Evolutionary conservation across 2,888 invertebrate genomes (phyloP), one percentile per base, ranked within the genome.

Genomic region (Coleophora deauratella): DNA sequence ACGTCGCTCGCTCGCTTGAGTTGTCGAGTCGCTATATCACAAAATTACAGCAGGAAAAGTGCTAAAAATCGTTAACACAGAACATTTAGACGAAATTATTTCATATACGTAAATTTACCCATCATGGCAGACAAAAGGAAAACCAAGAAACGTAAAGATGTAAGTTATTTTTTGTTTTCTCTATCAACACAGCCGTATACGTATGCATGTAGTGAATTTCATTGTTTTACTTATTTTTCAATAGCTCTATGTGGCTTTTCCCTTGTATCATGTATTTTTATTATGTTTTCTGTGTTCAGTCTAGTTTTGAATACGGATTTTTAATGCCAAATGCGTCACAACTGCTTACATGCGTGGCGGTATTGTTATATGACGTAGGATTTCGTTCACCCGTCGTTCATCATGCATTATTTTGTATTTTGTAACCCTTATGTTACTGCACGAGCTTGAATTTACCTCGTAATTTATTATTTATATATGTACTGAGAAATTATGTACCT

Each of bases 121-220:
- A 71, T 51, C 61, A 85, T 85, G 85, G 79, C 85, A 66, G 85
- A 85, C 54, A 85, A 85, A 62, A 72, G 85, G 46, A 85, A 85
- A 73, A 74, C 73, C 47, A 82, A 79, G 66, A 85, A 82, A 58
- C 85, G 85, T 44, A 85, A 82, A 69, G 85, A 85, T 68, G 85
- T 82, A 65, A 60, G 74, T 58, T 28, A 10, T 10, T 6, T 4
- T 3, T 21, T 21, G 15, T 33, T 32, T 8, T 27, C 33, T 32
- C 9, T 37, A 13, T 36, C n/a, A 9, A 37, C 34, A n/a, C 35
- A 21, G 21, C 21, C 21, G 21, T 21, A 21, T 21, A 21, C 21
- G 21, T 21, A 21, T 4, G 21, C 21, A 21, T 21, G 21, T 6
- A 21, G 21, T 21, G 21, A 3, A 6, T 21, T 34, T 36, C 35